These are phyloP conservation scores for Danaus plexippus DNA, from an alignment of 1,140 invertebrate species.

Conservation along the genomic window DNA sequence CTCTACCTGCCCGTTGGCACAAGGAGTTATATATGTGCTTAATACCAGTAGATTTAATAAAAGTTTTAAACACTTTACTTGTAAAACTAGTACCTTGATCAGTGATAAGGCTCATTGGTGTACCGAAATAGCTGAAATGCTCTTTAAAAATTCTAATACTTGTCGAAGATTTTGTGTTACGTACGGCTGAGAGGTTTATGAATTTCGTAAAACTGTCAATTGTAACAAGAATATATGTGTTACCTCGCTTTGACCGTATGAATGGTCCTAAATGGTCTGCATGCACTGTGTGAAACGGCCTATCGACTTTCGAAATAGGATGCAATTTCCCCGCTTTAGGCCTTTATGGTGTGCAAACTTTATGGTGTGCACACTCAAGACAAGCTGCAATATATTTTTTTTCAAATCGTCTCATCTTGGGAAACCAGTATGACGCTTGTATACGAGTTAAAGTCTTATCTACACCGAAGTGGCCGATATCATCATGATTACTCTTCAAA, in stretches of 20 bases:
- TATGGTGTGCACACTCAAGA: too few species aligned
- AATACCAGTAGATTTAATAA: constrained; percentile 8
- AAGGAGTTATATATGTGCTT: constrained; percentile 16
- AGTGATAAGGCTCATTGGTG: constrained; percentile 15
- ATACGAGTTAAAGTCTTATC: constrained; percentile 10
- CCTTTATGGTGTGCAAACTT: constrained; percentile 6
- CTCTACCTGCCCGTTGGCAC: constrained; percentile 18
- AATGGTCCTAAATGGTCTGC: constrained; percentile 16
- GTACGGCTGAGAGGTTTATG: constrained; percentile 11
- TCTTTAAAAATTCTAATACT: constrained; percentile 14
- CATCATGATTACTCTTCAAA: constrained; percentile 12
- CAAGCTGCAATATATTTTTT: constrained; percentile 11
- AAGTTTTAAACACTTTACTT: constrained; percentile 15
- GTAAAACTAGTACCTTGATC: constrained; percentile 22
- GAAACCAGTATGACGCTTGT: constrained; percentile 10
- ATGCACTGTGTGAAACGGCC: constrained; percentile 14
- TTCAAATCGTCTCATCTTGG: constrained; percentile 7
- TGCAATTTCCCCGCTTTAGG: constrained; percentile 10
- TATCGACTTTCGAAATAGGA: constrained; percentile 12
- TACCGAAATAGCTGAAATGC: constrained; percentile 21
- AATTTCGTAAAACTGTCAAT: constrained; percentile 21
- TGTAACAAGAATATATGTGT: constrained; percentile 14
- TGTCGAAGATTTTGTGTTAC: constrained; percentile 13
- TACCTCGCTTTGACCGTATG: too few species aligned
- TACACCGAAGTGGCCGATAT: constrained; percentile 9